Base-by-base conservation (phyloP, 2,797 vertebrate species). In the Telmatherina bonti region DNA sequence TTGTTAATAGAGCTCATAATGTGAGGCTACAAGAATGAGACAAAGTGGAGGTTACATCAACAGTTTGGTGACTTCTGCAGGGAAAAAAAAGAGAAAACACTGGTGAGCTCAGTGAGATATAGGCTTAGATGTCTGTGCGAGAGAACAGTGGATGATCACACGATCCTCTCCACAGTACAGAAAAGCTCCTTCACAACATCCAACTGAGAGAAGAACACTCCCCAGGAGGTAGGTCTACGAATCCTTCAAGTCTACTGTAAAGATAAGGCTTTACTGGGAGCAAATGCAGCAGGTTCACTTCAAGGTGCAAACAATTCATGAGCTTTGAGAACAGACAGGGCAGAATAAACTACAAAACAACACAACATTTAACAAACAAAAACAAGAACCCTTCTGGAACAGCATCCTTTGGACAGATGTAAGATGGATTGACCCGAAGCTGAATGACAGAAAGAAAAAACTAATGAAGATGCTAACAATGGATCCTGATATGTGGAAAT, bases 141-240 rank as follows among this genome's bases (percentile, higher is more conserved):
- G 12, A 70, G 36, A 70, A 11, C 49, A 33, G 22, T 30, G 10
- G 67, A 66, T 22, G 53, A 62, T 62, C 22, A 33, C 16, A 61
- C 26, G 33, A 30, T 41, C 13, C 18, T 35, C 55, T 47, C 41
- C 52, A 56, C 18, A 15, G 45, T 36, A 45, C 26, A 71, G 35
- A 35, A 15, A 45, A 62, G 18, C 22, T 15, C 12, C n/a, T 47
- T 45, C 30, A 26, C 29, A 41, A 45, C n/a, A 71, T 35, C 41
- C 30, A 49, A 16, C 29, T 5, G 1, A 43, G 24, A 27, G n/a
- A 54, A 43, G 36, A 54, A 26, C 16, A 6, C 51, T 55, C 9
- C 1, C 36, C 31, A 16, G 27, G 67, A 38, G 29, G 49, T 27
- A 27, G 52, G 20, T 51, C 54, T 11, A 13, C 26, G 29, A 45